Evolutionary conservation across 2,113 vertebrate species (phyloP).

Genomic region (Lynx canadensis): DNA sequence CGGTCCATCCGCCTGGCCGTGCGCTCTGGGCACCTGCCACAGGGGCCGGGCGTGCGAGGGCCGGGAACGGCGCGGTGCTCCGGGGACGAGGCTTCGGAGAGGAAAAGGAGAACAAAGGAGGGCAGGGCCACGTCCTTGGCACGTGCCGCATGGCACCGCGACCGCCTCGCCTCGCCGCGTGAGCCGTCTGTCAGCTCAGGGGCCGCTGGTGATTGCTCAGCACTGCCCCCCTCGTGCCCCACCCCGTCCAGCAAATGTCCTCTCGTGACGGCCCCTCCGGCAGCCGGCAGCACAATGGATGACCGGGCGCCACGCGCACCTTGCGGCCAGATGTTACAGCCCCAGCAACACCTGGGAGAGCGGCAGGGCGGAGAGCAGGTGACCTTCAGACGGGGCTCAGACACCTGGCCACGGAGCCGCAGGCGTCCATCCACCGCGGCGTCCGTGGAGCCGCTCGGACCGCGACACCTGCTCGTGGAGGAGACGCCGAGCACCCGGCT

Average conservation of each 20-base stretch:
- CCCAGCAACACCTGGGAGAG: conserved; percentile 83
- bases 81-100: background rate
- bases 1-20: rapidly evolving
- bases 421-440: conserved; percentile 19
- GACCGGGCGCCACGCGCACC: conserved; percentile 47
- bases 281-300: conserved; percentile 80
- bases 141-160: rapidly evolving
- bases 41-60: background rate
- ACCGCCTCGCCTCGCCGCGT: background rate
- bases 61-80: rapidly evolving
- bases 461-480: conserved; percentile 11
- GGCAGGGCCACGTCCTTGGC: background rate
- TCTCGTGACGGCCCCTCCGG: conserved; percentile 66
- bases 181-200: background rate
- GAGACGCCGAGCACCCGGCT: background rate
- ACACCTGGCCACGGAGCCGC: conserved; percentile 68
- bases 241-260: background rate
- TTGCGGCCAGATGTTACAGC: conserved; percentile 82
- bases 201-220: rapidly evolving
- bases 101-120: rapidly evolving
- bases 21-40: background rate
- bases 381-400: conserved; percentile 78
- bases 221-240: background rate
- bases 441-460: conserved; percentile 57
- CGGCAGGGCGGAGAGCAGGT: conserved; percentile 78